Conservation (phyloP, 1,140 invertebrate species). For the Lamellibrachia luymesi region DNA sequence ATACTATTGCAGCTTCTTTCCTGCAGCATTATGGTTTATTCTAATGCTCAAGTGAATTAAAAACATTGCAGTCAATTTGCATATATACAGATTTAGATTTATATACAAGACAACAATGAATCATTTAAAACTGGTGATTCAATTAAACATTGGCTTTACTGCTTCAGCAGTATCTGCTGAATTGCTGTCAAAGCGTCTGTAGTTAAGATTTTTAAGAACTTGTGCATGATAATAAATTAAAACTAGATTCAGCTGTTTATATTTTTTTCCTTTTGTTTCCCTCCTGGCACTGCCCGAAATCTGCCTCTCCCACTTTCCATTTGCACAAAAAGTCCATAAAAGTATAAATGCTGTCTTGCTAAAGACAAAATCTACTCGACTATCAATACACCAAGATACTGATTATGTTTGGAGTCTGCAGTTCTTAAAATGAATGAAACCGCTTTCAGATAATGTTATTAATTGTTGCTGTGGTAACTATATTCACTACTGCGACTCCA, state of each 20-base stretch:
- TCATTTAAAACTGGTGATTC: not conserved
- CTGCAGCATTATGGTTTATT: not conserved
- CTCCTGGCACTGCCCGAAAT: not conserved
- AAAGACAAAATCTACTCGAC: not conserved
- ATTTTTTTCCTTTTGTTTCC: not conserved
- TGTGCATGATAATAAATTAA: not conserved
- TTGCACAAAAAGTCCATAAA: not conserved
- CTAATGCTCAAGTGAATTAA: not conserved
- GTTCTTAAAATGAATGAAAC: not conserved
- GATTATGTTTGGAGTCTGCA: not conserved
- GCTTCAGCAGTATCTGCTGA: not conserved
- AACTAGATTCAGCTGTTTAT: not conserved
- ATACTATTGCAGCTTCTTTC: not conserved
- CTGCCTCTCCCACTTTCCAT: not conserved
- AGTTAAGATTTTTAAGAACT: not conserved
- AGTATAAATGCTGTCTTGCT: too few species aligned
- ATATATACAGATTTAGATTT: not conserved
- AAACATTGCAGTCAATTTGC: not conserved
- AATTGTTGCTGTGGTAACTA: not conserved
- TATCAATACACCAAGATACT: not conserved
- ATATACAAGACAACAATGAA: not conserved
- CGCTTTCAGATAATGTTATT: too few species aligned
- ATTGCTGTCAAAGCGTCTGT: not conserved
- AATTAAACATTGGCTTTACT: not conserved
- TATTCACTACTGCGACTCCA: not conserved